Evolutionary conservation across 2,113 vertebrate species (phyloP).

Genomic region (Apaloderma vittatum): DNA sequence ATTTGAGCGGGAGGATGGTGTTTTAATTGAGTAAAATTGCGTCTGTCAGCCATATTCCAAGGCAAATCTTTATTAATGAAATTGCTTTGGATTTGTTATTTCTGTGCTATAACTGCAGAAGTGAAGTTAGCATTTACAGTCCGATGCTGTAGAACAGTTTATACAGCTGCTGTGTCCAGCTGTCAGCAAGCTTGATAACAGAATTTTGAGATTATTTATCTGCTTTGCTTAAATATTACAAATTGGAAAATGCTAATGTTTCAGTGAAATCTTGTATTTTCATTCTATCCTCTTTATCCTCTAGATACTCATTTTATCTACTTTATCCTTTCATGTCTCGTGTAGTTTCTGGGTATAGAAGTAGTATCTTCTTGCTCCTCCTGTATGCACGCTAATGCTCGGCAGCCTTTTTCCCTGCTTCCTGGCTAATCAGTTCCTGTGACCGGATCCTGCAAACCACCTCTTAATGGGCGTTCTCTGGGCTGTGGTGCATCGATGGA

Average conservation of each 20-base stretch:
- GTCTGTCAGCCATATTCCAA: neutral
- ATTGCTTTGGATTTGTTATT: neutral
- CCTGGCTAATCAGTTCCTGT: neutral
- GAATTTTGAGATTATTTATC: neutral
- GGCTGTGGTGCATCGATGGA: neutral
- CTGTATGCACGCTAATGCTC: neutral
- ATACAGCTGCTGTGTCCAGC: neutral
- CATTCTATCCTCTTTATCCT: neutral
- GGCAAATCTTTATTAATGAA: constrained; percentile 23
- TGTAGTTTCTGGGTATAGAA: neutral
- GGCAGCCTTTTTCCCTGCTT: neutral
- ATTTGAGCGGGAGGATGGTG: neutral
- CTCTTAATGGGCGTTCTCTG: neutral
- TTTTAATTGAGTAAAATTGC: constrained; percentile 45
- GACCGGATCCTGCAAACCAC: neutral
- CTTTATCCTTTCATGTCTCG: neutral
- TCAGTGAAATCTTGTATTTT: neutral
- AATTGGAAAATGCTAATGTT: neutral
- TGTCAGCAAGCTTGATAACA: neutral
- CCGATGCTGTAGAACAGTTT: neutral
- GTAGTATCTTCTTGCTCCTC: neutral
- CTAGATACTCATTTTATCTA: neutral
- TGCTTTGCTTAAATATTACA: neutral
- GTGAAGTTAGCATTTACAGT: neutral
- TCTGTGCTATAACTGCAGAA: neutral